Percentiles rank a stretch among this genome's conserved stretches.
Evolutionary conservation across 2,888 invertebrate genomes (phyloP).

Genomic region (Zootermopsis nevadensis): DNA sequence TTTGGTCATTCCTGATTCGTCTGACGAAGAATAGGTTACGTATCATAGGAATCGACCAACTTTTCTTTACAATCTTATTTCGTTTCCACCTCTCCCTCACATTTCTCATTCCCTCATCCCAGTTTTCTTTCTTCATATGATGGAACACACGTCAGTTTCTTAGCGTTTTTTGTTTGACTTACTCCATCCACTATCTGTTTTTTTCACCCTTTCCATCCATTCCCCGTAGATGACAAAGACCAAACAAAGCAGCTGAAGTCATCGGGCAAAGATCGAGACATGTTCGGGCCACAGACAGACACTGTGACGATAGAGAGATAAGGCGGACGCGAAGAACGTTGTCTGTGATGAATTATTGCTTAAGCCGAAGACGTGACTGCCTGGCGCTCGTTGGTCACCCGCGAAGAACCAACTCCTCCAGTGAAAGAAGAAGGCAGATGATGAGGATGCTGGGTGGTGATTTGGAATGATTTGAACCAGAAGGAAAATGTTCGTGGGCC

Average conservation of each 20-base stretch:
- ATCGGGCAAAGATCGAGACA: constrained; percentile 18
- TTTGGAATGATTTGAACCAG: constrained; percentile 29
- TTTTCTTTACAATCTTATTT: constrained; percentile 11
- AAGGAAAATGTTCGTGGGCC: constrained; percentile 32
- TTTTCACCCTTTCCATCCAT: constrained; percentile 29
- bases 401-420: neutral
- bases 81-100: neutral
- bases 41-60: neutral
- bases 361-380: constrained; percentile 31
- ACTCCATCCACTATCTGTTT: constrained; percentile 14
- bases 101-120: neutral
- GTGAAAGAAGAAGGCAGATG: neutral
- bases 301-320: constrained; percentile 32
- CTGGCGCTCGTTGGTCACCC: constrained; percentile 19
- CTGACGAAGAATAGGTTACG: no score
- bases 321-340: constrained; percentile 23
- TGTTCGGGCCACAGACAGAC: neutral
- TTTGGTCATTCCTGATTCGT: no score
- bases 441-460: neutral
- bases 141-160: constrained; percentile 26
- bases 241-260: constrained; percentile 39
- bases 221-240: constrained; percentile 30
- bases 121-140: constrained; percentile 21
- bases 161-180: constrained; percentile 7
- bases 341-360: constrained; percentile 40